phyloP scores from a whole-genome alignment of 2,888 invertebrate species.

The Drosophila robusta region DNA sequence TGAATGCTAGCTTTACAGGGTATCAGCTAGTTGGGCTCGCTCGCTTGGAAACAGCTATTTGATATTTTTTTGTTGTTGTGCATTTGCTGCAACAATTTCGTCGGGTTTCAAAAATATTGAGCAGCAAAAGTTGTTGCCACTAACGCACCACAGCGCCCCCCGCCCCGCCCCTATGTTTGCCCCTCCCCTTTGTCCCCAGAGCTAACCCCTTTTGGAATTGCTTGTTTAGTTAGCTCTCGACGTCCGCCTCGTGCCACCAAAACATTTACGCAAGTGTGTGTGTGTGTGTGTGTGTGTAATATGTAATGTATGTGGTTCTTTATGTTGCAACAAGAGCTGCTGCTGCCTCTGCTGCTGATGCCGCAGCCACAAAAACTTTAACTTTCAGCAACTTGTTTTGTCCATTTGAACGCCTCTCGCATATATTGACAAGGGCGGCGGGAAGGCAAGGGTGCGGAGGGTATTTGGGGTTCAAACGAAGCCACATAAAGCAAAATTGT shows the following conservation, averaged over 20 bases:
- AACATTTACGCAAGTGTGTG: slow-evolving; percentile 57
- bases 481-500: slow-evolving; percentile 66
- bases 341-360: slow-evolving; percentile 19
- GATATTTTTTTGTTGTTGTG: slow-evolving; percentile 19
- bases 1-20: background rate
- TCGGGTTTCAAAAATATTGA: slow-evolving; percentile 74
- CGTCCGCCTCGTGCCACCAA: slow-evolving; percentile 41
- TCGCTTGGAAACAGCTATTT: slow-evolving; percentile 3
- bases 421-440: slow-evolving; percentile 13
- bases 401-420: slow-evolving; percentile 32
- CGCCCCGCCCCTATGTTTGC: background rate
- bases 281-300: slow-evolving; percentile 17
- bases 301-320: slow-evolving; percentile 40
- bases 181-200: background rate
- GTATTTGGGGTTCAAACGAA: slow-evolving; percentile 20
- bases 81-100: slow-evolving; percentile 66
- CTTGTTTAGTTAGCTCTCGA: slow-evolving; percentile 60
- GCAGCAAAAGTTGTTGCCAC: slow-evolving; percentile 60
- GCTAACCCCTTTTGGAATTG: background rate
- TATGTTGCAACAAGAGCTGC: slow-evolving; percentile 56
- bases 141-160: slow-evolving; percentile 6
- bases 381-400: slow-evolving; percentile 71
- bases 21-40: background rate
- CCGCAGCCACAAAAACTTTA: slow-evolving; percentile 71
- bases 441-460: background rate